Percentiles rank a stretch among this genome's conserved stretches.
Evolutionary conservation across 2,797 vertebrate genomes (phyloP).

Genomic region (Sebastes miniatus): DNA sequence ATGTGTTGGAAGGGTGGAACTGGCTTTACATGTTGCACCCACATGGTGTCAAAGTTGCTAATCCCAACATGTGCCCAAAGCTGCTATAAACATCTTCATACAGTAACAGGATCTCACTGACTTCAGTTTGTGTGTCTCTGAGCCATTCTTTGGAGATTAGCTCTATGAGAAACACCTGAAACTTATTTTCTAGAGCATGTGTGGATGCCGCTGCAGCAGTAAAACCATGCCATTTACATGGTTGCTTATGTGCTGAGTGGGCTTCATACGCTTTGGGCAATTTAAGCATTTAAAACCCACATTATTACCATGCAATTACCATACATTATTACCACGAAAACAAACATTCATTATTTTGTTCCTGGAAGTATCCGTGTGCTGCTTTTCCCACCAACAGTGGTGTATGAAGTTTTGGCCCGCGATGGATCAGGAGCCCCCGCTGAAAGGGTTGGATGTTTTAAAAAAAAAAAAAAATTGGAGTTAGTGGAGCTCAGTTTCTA

Average conservation of each 20-base stretch:
- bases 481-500: constrained; percentile 52
- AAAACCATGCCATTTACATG: not conserved
- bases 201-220: not conserved
- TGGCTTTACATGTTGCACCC: constrained; percentile 11
- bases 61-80: constrained; percentile 28
- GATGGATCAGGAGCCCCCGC: constrained; percentile 47
- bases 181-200: constrained; percentile 16
- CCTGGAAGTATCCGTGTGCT: constrained; percentile 4
- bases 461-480: constrained; percentile 57
- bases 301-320: constrained; percentile 39
- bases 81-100: constrained; percentile 33
- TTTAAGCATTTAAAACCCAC: constrained; percentile 42
- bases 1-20: not conserved
- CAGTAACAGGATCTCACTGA: constrained; percentile 20
- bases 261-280: not conserved
- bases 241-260: not conserved
- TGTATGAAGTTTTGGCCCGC: constrained; percentile 56
- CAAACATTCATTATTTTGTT: constrained; percentile 39
- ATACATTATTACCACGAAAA: constrained; percentile 36
- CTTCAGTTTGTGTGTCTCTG: not conserved
- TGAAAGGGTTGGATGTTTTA: constrained; percentile 62
- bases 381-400: constrained; percentile 3
- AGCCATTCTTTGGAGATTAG: not conserved
- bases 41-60: constrained; percentile 27
- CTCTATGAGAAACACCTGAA: constrained; percentile 28